These are phyloP conservation scores for Sepioteuthis lessoniana DNA, from an alignment of 2,888 invertebrate genomes.

Conservation along the genomic window DNA sequence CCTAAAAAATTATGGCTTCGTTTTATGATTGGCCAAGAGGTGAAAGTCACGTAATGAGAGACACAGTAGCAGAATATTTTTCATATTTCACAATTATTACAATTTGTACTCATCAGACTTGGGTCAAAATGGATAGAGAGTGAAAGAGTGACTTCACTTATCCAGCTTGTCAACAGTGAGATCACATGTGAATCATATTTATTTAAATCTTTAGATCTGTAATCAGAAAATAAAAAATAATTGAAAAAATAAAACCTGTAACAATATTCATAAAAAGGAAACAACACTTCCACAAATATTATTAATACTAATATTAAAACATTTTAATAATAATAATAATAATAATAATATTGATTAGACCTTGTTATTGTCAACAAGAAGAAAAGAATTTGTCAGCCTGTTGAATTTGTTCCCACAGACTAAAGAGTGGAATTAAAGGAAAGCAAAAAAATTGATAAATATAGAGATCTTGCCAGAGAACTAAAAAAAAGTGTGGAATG, in stretches of 20 bases:
- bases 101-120: background rate
- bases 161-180: background rate
- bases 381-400: too few relatives aligned
- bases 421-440: too few relatives aligned
- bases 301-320: background rate
- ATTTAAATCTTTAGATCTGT: background rate
- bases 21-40: background rate
- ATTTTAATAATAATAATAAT: too few relatives aligned
- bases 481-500: too few relatives aligned
- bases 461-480: too few relatives aligned
- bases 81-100: constrained; percentile 33
- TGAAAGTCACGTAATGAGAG: constrained; percentile 33
- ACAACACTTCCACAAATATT: background rate
- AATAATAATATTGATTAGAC: too few relatives aligned
- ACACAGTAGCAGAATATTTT: background rate
- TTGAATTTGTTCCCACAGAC: too few relatives aligned
- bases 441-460: too few relatives aligned
- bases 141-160: too few relatives aligned
- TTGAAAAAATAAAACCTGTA: background rate
- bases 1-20: background rate
- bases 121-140: background rate
- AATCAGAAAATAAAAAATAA: background rate
- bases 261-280: background rate
- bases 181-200: constrained; percentile 10
- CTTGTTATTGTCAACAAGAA: too few relatives aligned